A percentile compares a stretch with the other conserved stretches of the same genome.
phyloP scores from a whole-genome alignment of 2,888 invertebrate species.

The Chalcis sispes region DNA sequence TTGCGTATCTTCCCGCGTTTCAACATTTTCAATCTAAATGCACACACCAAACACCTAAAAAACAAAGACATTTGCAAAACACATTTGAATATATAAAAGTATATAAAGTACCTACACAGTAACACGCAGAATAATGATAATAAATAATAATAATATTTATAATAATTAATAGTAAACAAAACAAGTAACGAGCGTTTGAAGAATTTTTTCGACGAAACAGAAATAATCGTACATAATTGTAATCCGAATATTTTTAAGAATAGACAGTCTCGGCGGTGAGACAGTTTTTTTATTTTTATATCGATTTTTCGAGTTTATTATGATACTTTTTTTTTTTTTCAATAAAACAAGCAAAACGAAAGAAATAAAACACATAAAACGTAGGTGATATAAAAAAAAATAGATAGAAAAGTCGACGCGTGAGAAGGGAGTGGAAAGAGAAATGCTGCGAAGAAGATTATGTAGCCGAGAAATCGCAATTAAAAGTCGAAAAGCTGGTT shows the following conservation, averaged over 20 bases:
- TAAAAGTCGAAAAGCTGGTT: conserved; percentile 55
- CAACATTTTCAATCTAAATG: conserved; percentile 54
- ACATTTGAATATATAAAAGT: conserved; percentile 44
- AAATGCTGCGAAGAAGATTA: conserved; percentile 22
- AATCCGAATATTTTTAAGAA: conserved; percentile 58
- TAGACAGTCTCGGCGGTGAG: conserved; percentile 58
- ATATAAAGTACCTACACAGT: conserved; percentile 53
- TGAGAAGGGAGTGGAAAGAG: conserved; percentile 13
- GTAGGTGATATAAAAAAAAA: conserved; percentile 52
- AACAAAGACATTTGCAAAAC: conserved; percentile 39
- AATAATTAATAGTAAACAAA: conserved; percentile 46
- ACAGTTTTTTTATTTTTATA: conserved; percentile 59
- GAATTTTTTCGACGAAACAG: conserved; percentile 50
- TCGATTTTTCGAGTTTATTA: conserved; percentile 58
- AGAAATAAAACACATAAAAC: conserved; percentile 53
- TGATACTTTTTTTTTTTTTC: conserved; percentile 56
- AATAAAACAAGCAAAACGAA: conserved; percentile 53
- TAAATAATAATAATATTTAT: conserved; percentile 46
- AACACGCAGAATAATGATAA: conserved; percentile 52
- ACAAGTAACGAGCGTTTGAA: conserved; percentile 52
- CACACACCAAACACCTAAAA: conserved; percentile 47
- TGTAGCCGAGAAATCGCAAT: conserved; percentile 47
- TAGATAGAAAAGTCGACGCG: conserved; percentile 44
- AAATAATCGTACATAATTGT: conserved; percentile 54
- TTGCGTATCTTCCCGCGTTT: conserved; percentile 52